Conservation (phyloP, 2,797 vertebrate genomes). For the Gymnoscopelus braueri region DNA sequence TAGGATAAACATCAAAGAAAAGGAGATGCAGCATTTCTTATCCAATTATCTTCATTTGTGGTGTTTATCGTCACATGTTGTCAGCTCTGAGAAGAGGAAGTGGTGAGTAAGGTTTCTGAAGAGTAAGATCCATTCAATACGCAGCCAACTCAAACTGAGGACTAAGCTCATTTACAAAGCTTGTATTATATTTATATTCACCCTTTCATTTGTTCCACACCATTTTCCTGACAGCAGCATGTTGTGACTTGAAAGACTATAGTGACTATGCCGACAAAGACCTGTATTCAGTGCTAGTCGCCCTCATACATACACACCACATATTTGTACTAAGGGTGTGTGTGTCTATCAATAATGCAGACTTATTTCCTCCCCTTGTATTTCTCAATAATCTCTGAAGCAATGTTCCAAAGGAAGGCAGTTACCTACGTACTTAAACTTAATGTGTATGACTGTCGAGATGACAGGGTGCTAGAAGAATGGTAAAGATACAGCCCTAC, state of each 20-base stretch:
- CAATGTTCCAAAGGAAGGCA: too few relatives aligned
- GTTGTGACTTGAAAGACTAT: background rate
- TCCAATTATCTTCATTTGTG: background rate
- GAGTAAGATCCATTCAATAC: constrained; percentile 4
- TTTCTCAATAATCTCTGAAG: too few relatives aligned
- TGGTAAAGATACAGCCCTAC: constrained; percentile 9
- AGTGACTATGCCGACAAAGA: background rate
- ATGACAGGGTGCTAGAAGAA: constrained; percentile 16
- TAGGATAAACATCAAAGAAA: too few relatives aligned
- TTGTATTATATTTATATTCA: background rate
- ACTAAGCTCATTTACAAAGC: background rate
- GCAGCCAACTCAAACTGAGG: background rate
- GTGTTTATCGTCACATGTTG: background rate
- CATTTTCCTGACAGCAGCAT: background rate
- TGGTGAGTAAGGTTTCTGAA: background rate
- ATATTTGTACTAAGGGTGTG: too few relatives aligned
- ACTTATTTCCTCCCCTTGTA: too few relatives aligned
- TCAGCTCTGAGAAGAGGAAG: constrained; percentile 26
- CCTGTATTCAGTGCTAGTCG: background rate
- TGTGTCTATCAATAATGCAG: too few relatives aligned
- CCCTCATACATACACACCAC: too few relatives aligned
- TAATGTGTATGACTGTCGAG: background rate
- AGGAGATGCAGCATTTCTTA: background rate
- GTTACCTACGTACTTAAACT: too few relatives aligned
- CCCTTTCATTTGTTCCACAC: background rate